Evolutionary conservation across 2,888 invertebrate genomes (phyloP).

Genomic region (Phania funesta): DNA sequence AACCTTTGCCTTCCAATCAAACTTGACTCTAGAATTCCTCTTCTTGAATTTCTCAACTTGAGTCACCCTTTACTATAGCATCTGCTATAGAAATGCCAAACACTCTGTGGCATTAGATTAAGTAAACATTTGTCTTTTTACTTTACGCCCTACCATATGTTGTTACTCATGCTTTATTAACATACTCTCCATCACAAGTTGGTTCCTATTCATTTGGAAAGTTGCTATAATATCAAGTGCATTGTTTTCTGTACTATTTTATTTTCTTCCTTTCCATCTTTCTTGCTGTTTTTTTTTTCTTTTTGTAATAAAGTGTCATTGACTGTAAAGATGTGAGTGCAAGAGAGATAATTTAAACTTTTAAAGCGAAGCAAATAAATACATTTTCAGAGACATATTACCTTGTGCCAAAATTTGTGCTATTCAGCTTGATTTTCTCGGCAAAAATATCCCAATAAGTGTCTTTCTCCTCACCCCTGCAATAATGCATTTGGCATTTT

Average conservation of each 20-base stretch:
- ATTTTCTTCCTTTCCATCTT: not conserved
- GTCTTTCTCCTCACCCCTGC: not conserved
- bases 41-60: too few species aligned
- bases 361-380: too few species aligned
- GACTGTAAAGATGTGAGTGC: slow-evolving; percentile 15
- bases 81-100: too few species aligned
- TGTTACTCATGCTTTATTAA: not conserved
- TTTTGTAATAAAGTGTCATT: slow-evolving; percentile 48
- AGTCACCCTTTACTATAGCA: too few species aligned
- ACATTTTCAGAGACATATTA: too few species aligned
- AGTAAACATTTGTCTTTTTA: too few species aligned
- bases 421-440: too few species aligned
- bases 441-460: too few species aligned
- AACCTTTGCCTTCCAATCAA: too few species aligned
- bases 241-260: slow-evolving; percentile 2
- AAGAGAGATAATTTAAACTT: not conserved
- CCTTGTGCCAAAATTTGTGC: too few species aligned
- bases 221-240: slow-evolving; percentile 38
- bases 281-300: not conserved
- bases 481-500: not conserved
- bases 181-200: not conserved
- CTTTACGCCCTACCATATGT: slow-evolving; percentile 4
- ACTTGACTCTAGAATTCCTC: too few species aligned
- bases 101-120: too few species aligned
- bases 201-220: not conserved